These are phyloP conservation scores for Blennius ocellaris DNA, from an alignment of 2,113 vertebrate genomes.

Conservation along the genomic window DNA sequence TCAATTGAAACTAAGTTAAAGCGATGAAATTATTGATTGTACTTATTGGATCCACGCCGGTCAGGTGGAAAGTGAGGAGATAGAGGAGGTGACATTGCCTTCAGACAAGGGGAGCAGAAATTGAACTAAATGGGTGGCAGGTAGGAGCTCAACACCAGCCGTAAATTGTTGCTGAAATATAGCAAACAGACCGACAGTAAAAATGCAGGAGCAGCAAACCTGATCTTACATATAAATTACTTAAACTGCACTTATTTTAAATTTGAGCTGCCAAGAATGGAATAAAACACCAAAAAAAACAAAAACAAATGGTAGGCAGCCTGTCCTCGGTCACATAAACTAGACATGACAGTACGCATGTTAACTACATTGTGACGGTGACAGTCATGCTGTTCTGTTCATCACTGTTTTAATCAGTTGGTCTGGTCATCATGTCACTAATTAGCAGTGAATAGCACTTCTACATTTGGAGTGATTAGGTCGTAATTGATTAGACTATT, in stretches of 20 bases:
- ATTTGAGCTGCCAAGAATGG: too few species aligned
- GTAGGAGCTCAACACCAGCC: conserved; percentile 26
- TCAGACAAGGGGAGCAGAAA: conserved; percentile 45
- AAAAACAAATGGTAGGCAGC: neutral
- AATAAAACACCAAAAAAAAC: neutral
- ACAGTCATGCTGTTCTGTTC: neutral
- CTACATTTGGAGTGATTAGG: too few species aligned
- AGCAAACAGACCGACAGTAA: neutral
- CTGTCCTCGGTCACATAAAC: neutral
- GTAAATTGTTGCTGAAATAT: conserved; percentile 24
- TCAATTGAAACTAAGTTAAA: conserved; percentile 51
- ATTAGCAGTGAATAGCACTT: too few species aligned
- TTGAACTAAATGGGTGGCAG: conserved; percentile 37
- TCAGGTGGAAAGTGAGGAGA: conserved; percentile 19
- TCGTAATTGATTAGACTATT: too few species aligned
- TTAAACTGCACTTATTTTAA: neutral
- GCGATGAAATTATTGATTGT: conserved; percentile 46
- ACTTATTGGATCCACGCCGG: conserved; percentile 45
- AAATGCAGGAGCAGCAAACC: neutral
- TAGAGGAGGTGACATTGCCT: conserved; percentile 21
- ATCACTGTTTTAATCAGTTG: neutral
- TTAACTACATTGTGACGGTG: neutral
- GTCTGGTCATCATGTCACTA: too few species aligned
- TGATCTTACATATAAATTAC: conserved; percentile 11
- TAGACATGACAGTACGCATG: neutral